Conservation (phyloP, 2,113 vertebrate species). For the Sus scrofa region DNA sequence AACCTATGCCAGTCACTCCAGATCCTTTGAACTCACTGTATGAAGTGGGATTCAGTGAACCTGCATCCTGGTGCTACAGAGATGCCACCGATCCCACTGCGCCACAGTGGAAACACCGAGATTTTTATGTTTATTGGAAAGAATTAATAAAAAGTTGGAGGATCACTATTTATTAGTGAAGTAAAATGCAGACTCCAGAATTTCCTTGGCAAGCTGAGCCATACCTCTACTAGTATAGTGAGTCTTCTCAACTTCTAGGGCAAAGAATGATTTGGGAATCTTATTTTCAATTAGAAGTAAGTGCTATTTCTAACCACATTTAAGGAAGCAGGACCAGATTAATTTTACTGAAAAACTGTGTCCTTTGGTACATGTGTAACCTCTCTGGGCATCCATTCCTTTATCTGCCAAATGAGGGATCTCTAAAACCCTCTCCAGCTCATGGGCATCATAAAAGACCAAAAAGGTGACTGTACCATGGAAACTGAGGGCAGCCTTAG, state of each 20-base stretch:
- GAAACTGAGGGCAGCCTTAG: neutral
- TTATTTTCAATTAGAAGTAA: neutral
- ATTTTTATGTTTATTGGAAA: conserved; percentile 9
- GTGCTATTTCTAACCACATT: neutral
- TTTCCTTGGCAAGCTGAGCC: neutral
- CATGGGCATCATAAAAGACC: neutral
- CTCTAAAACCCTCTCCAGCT: neutral
- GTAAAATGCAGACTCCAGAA: conserved; percentile 6
- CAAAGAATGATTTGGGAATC: neutral
- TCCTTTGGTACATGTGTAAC: neutral
- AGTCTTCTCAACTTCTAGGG: neutral
- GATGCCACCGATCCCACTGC: no score
- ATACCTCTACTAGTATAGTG: neutral
- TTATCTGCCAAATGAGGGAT: neutral
- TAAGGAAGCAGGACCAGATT: neutral
- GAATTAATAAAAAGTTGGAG: neutral
- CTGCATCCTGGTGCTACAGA: no score
- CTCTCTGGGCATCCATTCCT: neutral
- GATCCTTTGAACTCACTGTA: no score
- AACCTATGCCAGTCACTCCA: no score
- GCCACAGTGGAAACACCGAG: no score
- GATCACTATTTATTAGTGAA: neutral
- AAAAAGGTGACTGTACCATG: rapidly evolving
- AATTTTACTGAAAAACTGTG: neutral
- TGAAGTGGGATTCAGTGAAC: no score